Evolutionary conservation across 2,113 vertebrate genomes (phyloP), one percentile per base, ranked within the genome.

Genomic region (Strix aluco): DNA sequence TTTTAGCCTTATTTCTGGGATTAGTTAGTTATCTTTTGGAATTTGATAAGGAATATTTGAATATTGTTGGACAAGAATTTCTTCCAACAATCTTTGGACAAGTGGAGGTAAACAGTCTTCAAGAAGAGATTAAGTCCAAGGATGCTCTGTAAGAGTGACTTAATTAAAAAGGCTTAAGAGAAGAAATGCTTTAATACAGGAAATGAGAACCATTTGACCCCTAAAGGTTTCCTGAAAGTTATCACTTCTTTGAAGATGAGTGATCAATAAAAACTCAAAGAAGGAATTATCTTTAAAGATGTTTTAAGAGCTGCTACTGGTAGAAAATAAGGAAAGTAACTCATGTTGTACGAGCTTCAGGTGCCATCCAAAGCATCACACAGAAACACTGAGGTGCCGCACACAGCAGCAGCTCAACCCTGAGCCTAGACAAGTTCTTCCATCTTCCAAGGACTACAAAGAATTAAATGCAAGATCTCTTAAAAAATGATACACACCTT

Each of bases 121-220:
- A 94, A 65, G 54, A 75, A 77, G 12, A 40, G 88, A 93, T 88
- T 94, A 94, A 92, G 27, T 44, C 36, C 44, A 80, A 88, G 57
- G 62, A 88, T 80, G 61, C 40, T 85, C 20, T 61, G 5, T 40
- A 61, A 93, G 79, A 80, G 36, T 86, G 30, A 69, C 62, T 90
- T 94, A 95, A 95, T 95, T 96, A 94, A 82, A 91, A 94, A 91
- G 52, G 78, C 70, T 94, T 93, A 93, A 65, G 34, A 86, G 62
- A 86, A 80, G n/a, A 92, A 79, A 82, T 57, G 29, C 20, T 88
- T 88, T 88, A 88, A 80, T 80, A 61, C 44, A 52, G 14, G 71
- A 72, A 80, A 90, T 2, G 0, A 80, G 54, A 93, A 82, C 30
- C n/a, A 17, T 65, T 57, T 95, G 70, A 93, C 82, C 58, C 21